Base-by-base conservation (phyloP, 2,797 vertebrate genomes). In the Rhyacichthys aspro region DNA sequence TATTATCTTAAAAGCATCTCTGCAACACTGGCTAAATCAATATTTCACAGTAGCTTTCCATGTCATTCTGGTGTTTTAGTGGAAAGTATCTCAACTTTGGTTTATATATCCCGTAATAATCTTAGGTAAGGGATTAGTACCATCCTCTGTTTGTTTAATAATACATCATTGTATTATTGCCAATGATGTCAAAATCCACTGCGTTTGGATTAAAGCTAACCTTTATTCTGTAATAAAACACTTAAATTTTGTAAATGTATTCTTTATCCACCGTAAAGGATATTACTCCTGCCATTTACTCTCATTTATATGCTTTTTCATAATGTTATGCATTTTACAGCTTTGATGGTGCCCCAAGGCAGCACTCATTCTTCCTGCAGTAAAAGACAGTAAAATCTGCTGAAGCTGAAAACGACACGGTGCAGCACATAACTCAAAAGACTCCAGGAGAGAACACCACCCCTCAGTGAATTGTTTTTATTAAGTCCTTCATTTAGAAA, bases 401-500 rank as follows among this genome's bases (percentile, higher is more conserved):
- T 86, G 84, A 86, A 78, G 81, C 81, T 60, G 79, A 86, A 89
- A 86, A 87, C 81, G 82, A 88, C 81, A 80, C 62, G 3, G 58
- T 67, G 61, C 58, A 67, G 79, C 63, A 65, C 54, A 65, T 68
- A 72, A 62, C 39, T 67, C 43, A 62, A 61, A 72, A 74, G 65
- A 71, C 45, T n/a, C 12, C 55, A 58, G 57, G 49, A 80, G 55
- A 69, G 56, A 65, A 28, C 17, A 52, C 15, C 49, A 74, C 65
- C 56, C 58, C 83, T 76, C 39, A 84, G 68, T 88, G 78, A 84
- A 82, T 72, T 72, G 79, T 85, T 90, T 93, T 93, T 92, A 93
- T 93, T 94, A 91, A 90, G 81, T 83, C 78, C 84, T 78, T 87
- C 77, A 71, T 88, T 92, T 90, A 90, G 84, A 93, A 93, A 93